Conservation (phyloP, 2,113 vertebrate genomes). For the Andinoacara biseriatus region DNA sequence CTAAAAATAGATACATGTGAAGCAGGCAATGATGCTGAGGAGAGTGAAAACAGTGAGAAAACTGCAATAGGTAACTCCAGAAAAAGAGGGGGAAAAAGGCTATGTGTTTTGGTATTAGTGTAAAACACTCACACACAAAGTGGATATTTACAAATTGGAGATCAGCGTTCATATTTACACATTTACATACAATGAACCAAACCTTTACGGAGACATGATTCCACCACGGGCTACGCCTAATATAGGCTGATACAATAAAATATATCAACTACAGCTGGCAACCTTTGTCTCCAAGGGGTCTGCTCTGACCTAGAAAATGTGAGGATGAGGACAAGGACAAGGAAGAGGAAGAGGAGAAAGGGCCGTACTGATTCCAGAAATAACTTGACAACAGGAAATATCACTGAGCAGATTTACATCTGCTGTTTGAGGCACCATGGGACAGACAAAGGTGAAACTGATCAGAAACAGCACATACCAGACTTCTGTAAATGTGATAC, state of each 20-base stretch:
- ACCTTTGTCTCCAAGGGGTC: conserved; percentile 55
- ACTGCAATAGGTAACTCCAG: conserved; percentile 17
- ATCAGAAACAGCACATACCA: conserved; percentile 4
- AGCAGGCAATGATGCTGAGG: conserved; percentile 33
- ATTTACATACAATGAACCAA: conserved; percentile 67
- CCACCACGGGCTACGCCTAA: conserved; percentile 68
- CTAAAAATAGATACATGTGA: conserved; percentile 10
- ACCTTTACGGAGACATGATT: conserved; percentile 57
- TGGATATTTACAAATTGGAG: conserved; percentile 70
- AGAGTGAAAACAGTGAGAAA: conserved; percentile 21
- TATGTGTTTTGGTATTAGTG: conserved; percentile 63
- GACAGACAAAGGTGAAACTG: conserved; percentile 31
- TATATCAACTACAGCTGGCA: conserved; percentile 42
- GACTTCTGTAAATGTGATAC: conserved; percentile 4
- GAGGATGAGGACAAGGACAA: background rate
- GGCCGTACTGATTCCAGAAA: background rate
- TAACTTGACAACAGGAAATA: conserved; percentile 11
- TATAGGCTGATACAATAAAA: conserved; percentile 74
- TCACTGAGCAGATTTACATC: conserved; percentile 34
- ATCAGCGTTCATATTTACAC: conserved; percentile 72
- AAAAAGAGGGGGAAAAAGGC: conserved; percentile 1
- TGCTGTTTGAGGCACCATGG: conserved; percentile 67
- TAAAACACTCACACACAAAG: conserved; percentile 68
- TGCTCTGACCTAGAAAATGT: conserved; percentile 27
- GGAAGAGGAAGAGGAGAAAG: conserved; percentile 16